Evolutionary conservation across 2,113 vertebrate species (phyloP).

Genomic region (Plecotus auritus): DNA sequence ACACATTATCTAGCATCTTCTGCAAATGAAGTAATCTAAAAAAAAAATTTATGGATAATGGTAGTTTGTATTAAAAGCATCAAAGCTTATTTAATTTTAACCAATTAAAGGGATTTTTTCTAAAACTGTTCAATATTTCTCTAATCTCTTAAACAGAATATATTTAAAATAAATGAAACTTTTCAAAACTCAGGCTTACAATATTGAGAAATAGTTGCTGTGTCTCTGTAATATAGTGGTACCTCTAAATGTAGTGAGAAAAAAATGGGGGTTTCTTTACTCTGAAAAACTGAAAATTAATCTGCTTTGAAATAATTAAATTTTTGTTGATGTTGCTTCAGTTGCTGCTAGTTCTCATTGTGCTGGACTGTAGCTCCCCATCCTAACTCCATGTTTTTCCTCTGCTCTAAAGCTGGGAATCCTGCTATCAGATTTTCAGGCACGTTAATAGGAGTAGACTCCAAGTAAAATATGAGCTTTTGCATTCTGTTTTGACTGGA

Average conservation of each 20-base stretch:
- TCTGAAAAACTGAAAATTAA: background rate
- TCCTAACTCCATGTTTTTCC: background rate
- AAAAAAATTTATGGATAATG: background rate
- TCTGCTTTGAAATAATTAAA: background rate
- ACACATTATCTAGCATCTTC: background rate
- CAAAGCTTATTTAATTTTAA: conserved; percentile 16
- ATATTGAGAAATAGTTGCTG: background rate
- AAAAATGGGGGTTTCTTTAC: background rate
- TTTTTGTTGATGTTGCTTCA: background rate
- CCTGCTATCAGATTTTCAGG: background rate
- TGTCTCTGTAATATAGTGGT: background rate
- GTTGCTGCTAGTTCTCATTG: background rate
- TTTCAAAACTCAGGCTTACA: background rate
- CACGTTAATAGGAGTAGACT: background rate
- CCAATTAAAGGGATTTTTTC: background rate
- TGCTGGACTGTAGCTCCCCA: background rate
- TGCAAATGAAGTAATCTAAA: background rate
- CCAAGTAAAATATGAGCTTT: background rate
- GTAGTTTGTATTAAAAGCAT: background rate
- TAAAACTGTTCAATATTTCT: background rate
- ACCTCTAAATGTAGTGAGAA: background rate
- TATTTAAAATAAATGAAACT: background rate
- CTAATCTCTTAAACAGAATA: background rate
- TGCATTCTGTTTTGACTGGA: conserved; percentile 4
- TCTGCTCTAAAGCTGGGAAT: background rate